Evolutionary conservation across 2,113 vertebrate genomes (phyloP).

Genomic region (Cyanoramphus novaezelandiae): DNA sequence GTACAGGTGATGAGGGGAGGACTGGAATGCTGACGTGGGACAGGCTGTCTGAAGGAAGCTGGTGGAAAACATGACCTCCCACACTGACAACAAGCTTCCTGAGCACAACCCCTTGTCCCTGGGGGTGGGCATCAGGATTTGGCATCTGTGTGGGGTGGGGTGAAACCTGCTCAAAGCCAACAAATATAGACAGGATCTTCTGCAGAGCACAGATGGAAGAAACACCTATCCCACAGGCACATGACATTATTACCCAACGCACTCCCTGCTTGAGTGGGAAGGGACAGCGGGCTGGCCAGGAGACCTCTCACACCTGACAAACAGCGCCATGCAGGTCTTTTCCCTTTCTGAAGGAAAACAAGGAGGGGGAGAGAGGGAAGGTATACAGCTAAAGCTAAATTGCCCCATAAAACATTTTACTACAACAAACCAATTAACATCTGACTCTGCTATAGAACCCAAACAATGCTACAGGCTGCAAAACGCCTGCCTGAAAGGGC

Average conservation of each 20-base stretch:
- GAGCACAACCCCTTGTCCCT: neutral
- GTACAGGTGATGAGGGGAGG: neutral
- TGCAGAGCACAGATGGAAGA: neutral
- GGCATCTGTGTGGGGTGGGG: neutral
- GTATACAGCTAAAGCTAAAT: neutral
- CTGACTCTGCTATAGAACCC: neutral
- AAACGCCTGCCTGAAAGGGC: neutral
- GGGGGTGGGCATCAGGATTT: neutral
- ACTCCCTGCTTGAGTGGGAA: neutral
- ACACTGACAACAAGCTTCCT: neutral
- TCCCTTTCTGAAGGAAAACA: neutral
- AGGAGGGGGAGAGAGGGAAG: neutral
- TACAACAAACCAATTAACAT: neutral
- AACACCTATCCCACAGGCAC: neutral
- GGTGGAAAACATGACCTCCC: neutral
- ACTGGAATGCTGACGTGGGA: neutral
- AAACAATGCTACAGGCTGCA: neutral
- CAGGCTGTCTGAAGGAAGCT: neutral
- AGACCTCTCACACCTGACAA: neutral
- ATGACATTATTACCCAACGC: neutral
- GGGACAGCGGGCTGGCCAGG: neutral
- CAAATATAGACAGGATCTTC: neutral
- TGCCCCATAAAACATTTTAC: neutral
- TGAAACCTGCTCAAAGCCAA: neutral
- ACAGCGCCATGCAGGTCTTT: neutral